Evolutionary conservation across 2,113 vertebrate genomes (phyloP), one percentile per base, ranked within the genome.

Genomic region (Thomomys bottae): DNA sequence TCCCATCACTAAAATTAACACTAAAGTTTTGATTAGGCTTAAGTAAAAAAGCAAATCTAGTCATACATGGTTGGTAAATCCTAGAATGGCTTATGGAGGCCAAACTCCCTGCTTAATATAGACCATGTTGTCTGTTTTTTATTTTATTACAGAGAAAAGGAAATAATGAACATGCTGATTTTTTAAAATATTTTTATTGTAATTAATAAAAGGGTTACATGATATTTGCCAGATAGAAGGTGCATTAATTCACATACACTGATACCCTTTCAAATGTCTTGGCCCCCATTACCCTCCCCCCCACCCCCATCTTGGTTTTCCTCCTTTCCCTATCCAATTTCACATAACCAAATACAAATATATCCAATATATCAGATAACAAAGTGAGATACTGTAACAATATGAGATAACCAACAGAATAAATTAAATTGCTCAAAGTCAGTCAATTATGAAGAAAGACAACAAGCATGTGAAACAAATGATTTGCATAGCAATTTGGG

Each of bases 31-130:
- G 30, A 78, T 88, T 61, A 68, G 61, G 38, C 17, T 76, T 93
- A 84, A 84, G 76, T 91, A 67, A 93, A 87, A 14, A 83, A 86
- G 20, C 59, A 23, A 75, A 89, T 59, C 57, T 89, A 17, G 1
- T 93, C 68, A 87, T 72, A 77, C 77, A 87, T 0, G 18, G 64
- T 77, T 91, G 57, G 61, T 63, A 87, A 95, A 77, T 87, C 30
- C 81, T 89, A 54, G 42, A 95, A 86, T 67, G 72, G 34, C 42
- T 42, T 67, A 8, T 28, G 45, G 54, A 95, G 2, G 36, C n/a
- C 88, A 66, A 71, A 89, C 23, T 82, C 26, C 28, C 71, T 91
- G 21, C n/a, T 83, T 89, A 93, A 76, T 80, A 89, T 64, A 95
- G 61, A n/a, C 23, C 17, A 59, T 61, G 32, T 23, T 83, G 34